Conservation (phyloP, 2,888 invertebrate species). For the Dicyrtomina minuta region DNA sequence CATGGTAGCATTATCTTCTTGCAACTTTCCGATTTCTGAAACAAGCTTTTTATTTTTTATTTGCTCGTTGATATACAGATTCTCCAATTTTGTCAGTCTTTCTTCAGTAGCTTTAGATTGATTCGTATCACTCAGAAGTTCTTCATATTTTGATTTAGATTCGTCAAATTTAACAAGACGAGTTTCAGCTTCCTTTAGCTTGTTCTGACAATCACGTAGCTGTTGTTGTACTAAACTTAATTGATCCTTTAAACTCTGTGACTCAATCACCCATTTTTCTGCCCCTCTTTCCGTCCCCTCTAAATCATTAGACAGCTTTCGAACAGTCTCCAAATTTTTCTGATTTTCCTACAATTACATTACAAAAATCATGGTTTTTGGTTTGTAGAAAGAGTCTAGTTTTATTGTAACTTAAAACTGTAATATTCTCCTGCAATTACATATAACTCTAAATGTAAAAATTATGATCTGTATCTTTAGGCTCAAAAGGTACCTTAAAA, state of each 20-base stretch:
- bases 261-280: conserved; percentile 50
- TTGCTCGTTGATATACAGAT: conserved; percentile 46
- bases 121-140: conserved; percentile 16
- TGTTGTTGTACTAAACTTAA: conserved; percentile 42
- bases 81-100: conserved; percentile 46
- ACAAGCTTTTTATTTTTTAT: conserved; percentile 37
- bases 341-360: conserved; percentile 33
- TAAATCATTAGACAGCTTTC: conserved; percentile 38
- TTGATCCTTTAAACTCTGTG: conserved; percentile 45
- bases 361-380: no score
- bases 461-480: no score
- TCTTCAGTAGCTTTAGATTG: conserved; percentile 30
- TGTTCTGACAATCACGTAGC: conserved; percentile 40
- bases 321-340: conserved; percentile 34
- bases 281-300: conserved; percentile 47
- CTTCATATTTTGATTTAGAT: conserved; percentile 34
- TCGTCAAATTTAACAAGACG: conserved; percentile 37
- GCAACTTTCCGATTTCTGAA: conserved; percentile 30
- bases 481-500: no score
- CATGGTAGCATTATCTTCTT: conserved; percentile 40
- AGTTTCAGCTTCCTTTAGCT: conserved; percentile 41
- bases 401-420: no score
- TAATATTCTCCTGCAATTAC: no score
- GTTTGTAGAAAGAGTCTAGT: no score
- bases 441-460: no score